phyloP scores from a whole-genome alignment of 2,888 invertebrate species.

The Cheilosia vernalis region DNA sequence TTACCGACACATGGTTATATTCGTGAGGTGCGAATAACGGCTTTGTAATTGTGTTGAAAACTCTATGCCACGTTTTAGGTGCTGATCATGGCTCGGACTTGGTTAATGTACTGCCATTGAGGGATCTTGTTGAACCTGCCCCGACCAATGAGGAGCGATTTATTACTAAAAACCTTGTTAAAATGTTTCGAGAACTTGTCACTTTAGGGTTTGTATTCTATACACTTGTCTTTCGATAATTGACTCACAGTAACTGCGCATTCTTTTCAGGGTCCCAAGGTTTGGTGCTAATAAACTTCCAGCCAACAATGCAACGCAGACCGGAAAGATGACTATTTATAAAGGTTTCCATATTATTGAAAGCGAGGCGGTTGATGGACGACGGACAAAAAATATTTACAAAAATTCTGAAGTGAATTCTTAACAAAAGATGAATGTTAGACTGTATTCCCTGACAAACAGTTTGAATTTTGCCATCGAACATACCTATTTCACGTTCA shows the following conservation, averaged over 20 bases:
- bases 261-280: background rate
- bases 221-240: background rate
- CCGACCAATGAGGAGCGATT: background rate
- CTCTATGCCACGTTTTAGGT: constrained; percentile 76
- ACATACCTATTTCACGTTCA: too few relatives aligned
- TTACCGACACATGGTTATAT: too few relatives aligned
- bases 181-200: constrained; percentile 14
- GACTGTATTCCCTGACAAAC: too few relatives aligned
- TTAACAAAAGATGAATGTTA: too few relatives aligned
- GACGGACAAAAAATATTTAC: background rate
- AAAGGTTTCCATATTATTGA: constrained; percentile 1
- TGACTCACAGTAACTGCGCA: background rate
- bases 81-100: constrained; percentile 17
- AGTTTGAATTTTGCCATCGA: background rate
- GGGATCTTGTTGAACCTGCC: background rate
- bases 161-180: constrained; percentile 10
- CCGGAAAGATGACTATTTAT: constrained; percentile 7
- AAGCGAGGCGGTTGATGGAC: background rate
- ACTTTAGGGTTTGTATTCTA: background rate
- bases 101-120: constrained; percentile 1
- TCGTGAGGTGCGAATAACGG: too few relatives aligned
- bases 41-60: too few relatives aligned
- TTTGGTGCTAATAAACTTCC: constrained; percentile 4
- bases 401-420: constrained; percentile 1
- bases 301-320: constrained; percentile 9